Conservation (phyloP, 2,113 vertebrate species). For the Callorhinus ursinus region DNA sequence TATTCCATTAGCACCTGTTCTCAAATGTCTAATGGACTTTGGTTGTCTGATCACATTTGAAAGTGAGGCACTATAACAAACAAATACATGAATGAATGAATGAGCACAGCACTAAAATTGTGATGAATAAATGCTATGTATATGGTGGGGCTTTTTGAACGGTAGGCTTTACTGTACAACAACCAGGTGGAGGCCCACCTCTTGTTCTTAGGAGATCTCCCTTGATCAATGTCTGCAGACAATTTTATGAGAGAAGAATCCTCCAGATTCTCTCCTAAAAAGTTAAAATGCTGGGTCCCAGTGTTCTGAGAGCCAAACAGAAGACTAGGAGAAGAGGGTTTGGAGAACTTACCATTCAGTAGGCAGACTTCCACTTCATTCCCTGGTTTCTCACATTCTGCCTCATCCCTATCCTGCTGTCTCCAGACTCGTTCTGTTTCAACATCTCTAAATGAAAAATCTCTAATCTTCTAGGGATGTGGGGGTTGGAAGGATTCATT, state of each 20-base stretch:
- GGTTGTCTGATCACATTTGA: not conserved
- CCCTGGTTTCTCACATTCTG: not conserved
- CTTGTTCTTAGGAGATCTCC: not conserved
- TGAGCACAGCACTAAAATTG: not conserved
- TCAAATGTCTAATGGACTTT: not conserved
- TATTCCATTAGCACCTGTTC: conserved; percentile 19
- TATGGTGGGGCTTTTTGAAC: not conserved
- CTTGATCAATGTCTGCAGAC: not conserved
- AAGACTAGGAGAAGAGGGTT: not conserved
- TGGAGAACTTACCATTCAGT: not conserved
- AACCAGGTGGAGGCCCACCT: not conserved
- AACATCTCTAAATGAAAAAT: not conserved
- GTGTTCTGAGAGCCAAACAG: not conserved
- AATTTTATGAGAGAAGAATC: conserved; percentile 10
- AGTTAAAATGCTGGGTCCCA: not conserved
- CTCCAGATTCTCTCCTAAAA: not conserved
- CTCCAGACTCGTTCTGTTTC: not conserved
- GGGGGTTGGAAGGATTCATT: not conserved
- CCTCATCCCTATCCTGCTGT: not conserved
- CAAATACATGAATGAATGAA: not conserved
- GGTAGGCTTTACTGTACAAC: not conserved
- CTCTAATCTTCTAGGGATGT: not conserved
- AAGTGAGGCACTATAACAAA: not conserved
- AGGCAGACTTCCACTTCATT: not conserved
- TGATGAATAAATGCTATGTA: not conserved